These are phyloP conservation scores for Drymonia ruficornis DNA, from an alignment of 2,888 invertebrate genomes.

Conservation along the genomic window DNA sequence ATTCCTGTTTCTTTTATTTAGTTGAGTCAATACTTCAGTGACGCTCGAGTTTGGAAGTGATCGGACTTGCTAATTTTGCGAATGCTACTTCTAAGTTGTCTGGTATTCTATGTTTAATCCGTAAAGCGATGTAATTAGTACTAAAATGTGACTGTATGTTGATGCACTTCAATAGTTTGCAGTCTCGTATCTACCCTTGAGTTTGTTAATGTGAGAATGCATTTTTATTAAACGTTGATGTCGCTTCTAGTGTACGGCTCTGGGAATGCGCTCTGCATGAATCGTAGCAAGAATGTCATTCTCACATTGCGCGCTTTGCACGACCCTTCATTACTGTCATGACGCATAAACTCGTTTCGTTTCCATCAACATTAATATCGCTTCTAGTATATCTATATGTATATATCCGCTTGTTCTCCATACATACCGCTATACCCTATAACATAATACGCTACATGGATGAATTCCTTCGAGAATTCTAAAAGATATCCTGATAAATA, in stretches of 20 bases:
- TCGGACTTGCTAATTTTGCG: not conserved
- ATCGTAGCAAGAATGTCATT: constrained; percentile 38
- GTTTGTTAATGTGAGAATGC: constrained; percentile 33
- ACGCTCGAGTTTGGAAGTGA: no score
- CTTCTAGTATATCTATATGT: constrained; percentile 41
- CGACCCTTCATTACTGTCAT: constrained; percentile 45
- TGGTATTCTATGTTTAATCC: not conserved
- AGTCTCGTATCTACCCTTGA: constrained; percentile 24
- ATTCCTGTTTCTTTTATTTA: no score
- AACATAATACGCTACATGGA: constrained; percentile 33
- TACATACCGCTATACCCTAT: constrained; percentile 47
- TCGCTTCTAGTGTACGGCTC: constrained; percentile 25
- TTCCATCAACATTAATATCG: constrained; percentile 37
- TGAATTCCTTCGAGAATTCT: constrained; percentile 31
- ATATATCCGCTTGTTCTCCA: constrained; percentile 41
- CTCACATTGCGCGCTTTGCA: constrained; percentile 43
- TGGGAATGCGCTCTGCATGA: constrained; percentile 39
- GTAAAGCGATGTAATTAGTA: not conserved
- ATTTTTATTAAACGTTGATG: constrained; percentile 33
- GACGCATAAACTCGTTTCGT: constrained; percentile 30
- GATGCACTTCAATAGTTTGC: not conserved
- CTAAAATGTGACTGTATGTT: not conserved
- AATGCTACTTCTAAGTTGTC: not conserved
- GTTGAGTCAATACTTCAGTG: no score
- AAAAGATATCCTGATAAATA: constrained; percentile 29